Percentiles rank a stretch among this genome's conserved stretches.
Conservation (phyloP, 2,113 vertebrate genomes). For the Syrmaticus mikado region DNA sequence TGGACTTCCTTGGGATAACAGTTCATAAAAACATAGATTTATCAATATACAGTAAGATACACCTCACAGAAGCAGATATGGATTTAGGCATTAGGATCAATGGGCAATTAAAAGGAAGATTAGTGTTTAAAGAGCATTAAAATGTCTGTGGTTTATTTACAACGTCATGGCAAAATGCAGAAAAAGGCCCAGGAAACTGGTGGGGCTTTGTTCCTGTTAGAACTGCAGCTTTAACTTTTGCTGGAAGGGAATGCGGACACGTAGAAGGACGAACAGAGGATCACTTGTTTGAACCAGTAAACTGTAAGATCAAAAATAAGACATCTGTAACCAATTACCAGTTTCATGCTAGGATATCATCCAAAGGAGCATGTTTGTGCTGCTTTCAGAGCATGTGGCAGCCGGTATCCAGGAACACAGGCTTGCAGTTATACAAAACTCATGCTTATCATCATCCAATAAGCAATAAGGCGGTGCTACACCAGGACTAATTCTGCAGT, state of each 20-base stretch:
- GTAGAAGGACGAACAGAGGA: background rate
- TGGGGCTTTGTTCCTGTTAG: background rate
- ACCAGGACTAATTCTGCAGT: background rate
- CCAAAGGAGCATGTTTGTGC: background rate
- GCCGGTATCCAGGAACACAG: background rate
- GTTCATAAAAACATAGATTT: constrained; percentile 35
- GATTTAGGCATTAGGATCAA: constrained; percentile 36
- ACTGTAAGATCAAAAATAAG: background rate
- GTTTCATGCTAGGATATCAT: background rate
- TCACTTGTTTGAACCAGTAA: background rate
- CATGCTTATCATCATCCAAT: background rate
- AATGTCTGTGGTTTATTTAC: background rate
- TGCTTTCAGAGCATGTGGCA: background rate
- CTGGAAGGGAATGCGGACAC: background rate
- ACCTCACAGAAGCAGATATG: constrained; percentile 8
- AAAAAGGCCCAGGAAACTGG: background rate
- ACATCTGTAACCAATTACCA: background rate
- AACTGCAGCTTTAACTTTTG: background rate
- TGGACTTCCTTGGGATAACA: background rate
- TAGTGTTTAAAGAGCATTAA: constrained; percentile 38
- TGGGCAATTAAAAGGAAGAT: constrained; percentile 37
- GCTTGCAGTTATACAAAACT: background rate
- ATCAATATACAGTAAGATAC: background rate
- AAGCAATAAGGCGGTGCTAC: background rate
- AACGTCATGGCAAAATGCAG: background rate